Evolutionary conservation across 1,140 invertebrate genomes (phyloP).

Genomic region (Archivesica marissinica): DNA sequence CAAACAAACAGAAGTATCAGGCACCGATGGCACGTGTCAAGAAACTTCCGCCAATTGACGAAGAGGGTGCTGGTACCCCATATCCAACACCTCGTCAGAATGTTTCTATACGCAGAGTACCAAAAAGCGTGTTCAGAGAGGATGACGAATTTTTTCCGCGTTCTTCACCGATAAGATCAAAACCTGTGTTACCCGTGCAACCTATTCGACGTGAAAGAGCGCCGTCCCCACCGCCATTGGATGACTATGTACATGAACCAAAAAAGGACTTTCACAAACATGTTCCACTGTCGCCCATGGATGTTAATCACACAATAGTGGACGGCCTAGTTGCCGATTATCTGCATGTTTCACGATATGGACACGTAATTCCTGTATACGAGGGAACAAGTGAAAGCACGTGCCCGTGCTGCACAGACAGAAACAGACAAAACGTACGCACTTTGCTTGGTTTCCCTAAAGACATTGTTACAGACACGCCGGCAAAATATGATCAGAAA

Average conservation of each 20-base stretch:
- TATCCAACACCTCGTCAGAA: slow-evolving; percentile 19
- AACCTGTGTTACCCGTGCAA: slow-evolving; percentile 61
- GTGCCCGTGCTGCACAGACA: slow-evolving; percentile 75
- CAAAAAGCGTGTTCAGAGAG: slow-evolving; percentile 30
- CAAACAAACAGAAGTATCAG: slow-evolving; percentile 50
- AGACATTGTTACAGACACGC: background rate
- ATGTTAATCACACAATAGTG: slow-evolving; percentile 68
- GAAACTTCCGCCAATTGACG: slow-evolving; percentile 68
- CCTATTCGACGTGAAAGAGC: slow-evolving; percentile 31
- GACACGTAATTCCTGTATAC: slow-evolving; percentile 72
- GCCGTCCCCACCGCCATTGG: slow-evolving; percentile 27
- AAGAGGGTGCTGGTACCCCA: slow-evolving; percentile 57
- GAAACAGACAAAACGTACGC: slow-evolving; percentile 73
- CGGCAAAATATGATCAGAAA: slow-evolving; percentile 37
- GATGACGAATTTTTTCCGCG: background rate
- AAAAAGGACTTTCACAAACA: background rate
- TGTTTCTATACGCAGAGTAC: slow-evolving; percentile 23
- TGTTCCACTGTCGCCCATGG: slow-evolving; percentile 35
- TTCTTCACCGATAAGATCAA: slow-evolving; percentile 35
- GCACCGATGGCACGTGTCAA: slow-evolving; percentile 63
- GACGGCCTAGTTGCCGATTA: slow-evolving; percentile 77
- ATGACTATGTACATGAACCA: slow-evolving; percentile 6
- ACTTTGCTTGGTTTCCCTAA: slow-evolving; percentile 65
- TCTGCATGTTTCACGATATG: slow-evolving; percentile 73
- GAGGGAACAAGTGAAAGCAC: slow-evolving; percentile 65